Percentiles rank a stretch among this genome's conserved stretches.
Conservation (phyloP, 1,140 invertebrate genomes). For the Lucilia cuprina region DNA sequence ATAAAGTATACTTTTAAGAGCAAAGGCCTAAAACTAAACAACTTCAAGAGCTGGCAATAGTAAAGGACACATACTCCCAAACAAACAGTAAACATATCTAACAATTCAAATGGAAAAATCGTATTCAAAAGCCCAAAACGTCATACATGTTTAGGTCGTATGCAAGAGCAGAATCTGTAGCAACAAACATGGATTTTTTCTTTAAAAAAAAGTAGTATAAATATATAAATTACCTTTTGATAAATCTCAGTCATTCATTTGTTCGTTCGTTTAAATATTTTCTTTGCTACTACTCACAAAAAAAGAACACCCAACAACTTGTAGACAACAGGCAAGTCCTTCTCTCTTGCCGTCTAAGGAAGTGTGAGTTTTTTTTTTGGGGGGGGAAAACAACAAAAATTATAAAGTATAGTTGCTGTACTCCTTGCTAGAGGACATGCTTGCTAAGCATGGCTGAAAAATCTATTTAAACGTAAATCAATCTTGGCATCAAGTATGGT, state of each 20-base stretch:
- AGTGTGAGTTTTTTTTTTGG: background rate
- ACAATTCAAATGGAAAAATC: background rate
- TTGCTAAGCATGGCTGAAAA: constrained; percentile 41
- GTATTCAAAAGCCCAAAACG: background rate
- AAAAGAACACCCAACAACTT: background rate
- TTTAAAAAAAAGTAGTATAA: background rate
- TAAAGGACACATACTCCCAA: background rate
- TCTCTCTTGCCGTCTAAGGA: background rate
- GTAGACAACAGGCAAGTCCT: background rate
- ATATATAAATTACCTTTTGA: constrained; percentile 62
- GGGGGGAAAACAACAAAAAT: background rate
- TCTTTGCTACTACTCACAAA: background rate
- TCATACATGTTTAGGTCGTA: background rate
- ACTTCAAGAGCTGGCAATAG: background rate
- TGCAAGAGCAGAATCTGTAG: background rate
- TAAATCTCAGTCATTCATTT: constrained; percentile 55
- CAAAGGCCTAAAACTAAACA: background rate
- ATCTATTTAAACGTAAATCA: constrained; percentile 62
- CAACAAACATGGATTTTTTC: background rate
- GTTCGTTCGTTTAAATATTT: constrained; percentile 9
- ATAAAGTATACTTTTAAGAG: background rate
- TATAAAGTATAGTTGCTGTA: background rate
- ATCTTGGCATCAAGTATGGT: constrained; percentile 52
- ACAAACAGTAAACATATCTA: background rate
- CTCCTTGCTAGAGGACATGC: background rate